Conservation (phyloP, 1,140 invertebrate species). For the Antheraea mylitta region DNA sequence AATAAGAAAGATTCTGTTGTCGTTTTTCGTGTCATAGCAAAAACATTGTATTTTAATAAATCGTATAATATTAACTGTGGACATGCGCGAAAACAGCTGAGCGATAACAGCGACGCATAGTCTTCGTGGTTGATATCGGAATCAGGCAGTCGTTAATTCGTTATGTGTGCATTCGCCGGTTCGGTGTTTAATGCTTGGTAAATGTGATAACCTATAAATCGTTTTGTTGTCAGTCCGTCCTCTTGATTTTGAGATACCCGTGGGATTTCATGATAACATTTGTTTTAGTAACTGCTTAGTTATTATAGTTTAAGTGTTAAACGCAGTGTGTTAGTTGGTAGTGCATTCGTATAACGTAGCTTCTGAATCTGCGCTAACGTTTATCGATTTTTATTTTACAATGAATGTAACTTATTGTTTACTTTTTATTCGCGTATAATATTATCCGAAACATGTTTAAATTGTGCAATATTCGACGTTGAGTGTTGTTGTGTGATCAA, state of each 20-base stretch:
- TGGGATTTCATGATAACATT: constrained; percentile 41
- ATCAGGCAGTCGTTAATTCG: constrained; percentile 77
- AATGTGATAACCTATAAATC: constrained; percentile 63
- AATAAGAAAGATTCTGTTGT: not conserved
- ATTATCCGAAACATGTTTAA: constrained; percentile 48
- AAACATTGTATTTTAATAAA: constrained; percentile 33
- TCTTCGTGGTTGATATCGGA: constrained; percentile 48
- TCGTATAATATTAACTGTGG: constrained; percentile 40
- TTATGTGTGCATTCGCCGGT: constrained; percentile 74
- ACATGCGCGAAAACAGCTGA: constrained; percentile 75
- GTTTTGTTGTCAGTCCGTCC: constrained; percentile 61
- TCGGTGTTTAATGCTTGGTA: constrained; percentile 62
- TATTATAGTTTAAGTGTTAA: constrained; percentile 42
- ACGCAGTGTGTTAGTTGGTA: constrained; percentile 33
- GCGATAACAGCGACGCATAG: constrained; percentile 52
- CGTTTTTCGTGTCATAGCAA: not conserved
- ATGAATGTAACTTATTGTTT: constrained; percentile 74
- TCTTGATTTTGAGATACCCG: constrained; percentile 44
- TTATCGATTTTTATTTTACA: constrained; percentile 76
- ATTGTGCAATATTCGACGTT: constrained; percentile 57
- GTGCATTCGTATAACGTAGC: constrained; percentile 50
- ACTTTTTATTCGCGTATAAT: constrained; percentile 64
- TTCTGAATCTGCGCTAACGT: constrained; percentile 46
- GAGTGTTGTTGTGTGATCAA: constrained; percentile 64
- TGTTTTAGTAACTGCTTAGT: constrained; percentile 45